Base-by-base conservation (phyloP, 2,888 invertebrate genomes). In the Hedya salicella region DNA sequence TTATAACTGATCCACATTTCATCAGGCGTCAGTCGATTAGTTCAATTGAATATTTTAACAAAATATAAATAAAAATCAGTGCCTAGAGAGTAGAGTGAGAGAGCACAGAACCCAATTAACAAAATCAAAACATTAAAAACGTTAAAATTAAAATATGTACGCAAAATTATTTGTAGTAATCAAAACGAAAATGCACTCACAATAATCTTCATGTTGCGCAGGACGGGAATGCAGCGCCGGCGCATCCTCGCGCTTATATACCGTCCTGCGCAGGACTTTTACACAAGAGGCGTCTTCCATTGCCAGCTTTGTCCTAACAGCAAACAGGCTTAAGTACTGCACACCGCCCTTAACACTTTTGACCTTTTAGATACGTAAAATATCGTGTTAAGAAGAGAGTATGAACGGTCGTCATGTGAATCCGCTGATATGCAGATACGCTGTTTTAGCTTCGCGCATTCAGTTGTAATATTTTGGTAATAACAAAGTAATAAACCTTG, bases 191-290 rank as follows among this genome's bases (percentile, higher is more conserved):
- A 86, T 48, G 46, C 46, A 66, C 87, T 88, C 75, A 88, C 87
- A 63, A 83, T 71, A 62, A 78, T 75, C 79, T 85, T 86, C 87
- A 88, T 87, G 71, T 75, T 76, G 70, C 14, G 36, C 42, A 54
- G 54, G 40, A 36, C 21, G 50, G 13, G 14, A 59, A 30, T 65
- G 65, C 46, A 21, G n/a, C 46, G 52, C 53, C 9, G n/a, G 52
- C 68, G 64, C 69, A 69, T 65, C 54, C 54, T 49, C 48, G 21
- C 49, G 54, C 53, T 71, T 71, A 67, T 69, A 70, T 70, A 71
- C 36, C 14, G 14, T 1, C 19, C 14, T 36, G 19, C 30, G 57
- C 56, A 57, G 56, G 56, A 57, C 56, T 13, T 57, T 57, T n/a
- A 1, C 56, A 17, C n/a, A 44, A 21, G 11, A 9, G 42, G n/a